phyloP scores from a whole-genome alignment of 2,113 vertebrate species.

The Genyomyrus donnyi region DNA sequence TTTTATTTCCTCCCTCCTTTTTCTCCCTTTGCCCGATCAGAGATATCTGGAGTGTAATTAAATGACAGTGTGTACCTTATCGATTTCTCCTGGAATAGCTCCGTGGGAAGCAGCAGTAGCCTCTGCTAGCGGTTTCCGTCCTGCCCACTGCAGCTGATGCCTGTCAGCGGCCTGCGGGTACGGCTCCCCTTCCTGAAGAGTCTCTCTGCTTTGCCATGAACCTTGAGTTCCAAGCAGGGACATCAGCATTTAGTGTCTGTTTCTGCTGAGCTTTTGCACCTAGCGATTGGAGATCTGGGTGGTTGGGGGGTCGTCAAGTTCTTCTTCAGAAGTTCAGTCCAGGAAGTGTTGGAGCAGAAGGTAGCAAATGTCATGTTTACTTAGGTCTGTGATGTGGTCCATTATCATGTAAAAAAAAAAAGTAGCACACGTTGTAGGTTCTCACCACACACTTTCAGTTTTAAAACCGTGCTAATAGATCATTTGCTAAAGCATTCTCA shows the following conservation, averaged over 20 bases:
- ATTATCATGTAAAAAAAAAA: not conserved
- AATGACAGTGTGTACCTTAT: slow-evolving; percentile 20
- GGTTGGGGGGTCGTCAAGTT: not conserved
- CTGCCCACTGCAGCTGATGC: not conserved
- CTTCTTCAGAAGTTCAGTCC: not conserved
- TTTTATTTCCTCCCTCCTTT: no score
- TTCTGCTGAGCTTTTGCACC: not conserved
- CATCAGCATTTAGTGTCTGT: not conserved
- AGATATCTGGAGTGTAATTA: slow-evolving; percentile 15
- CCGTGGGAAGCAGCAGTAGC: not conserved
- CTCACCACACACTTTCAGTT: not conserved
- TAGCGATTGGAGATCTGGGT: not conserved
- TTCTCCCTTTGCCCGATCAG: not conserved
- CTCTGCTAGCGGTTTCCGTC: not conserved
- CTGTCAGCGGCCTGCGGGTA: no score
- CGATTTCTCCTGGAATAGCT: slow-evolving; percentile 12
- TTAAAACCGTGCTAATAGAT: not conserved
- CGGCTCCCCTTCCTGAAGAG: not conserved
- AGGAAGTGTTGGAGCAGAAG: not conserved
- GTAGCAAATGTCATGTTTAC: not conserved
- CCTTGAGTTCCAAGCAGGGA: not conserved
- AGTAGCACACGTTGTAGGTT: not conserved
- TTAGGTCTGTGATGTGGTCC: not conserved
- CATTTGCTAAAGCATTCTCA: not conserved
- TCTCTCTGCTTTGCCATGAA: not conserved